phyloP scores from a whole-genome alignment of 2,888 invertebrate genomes.

The Azorinus chamasolen region DNA sequence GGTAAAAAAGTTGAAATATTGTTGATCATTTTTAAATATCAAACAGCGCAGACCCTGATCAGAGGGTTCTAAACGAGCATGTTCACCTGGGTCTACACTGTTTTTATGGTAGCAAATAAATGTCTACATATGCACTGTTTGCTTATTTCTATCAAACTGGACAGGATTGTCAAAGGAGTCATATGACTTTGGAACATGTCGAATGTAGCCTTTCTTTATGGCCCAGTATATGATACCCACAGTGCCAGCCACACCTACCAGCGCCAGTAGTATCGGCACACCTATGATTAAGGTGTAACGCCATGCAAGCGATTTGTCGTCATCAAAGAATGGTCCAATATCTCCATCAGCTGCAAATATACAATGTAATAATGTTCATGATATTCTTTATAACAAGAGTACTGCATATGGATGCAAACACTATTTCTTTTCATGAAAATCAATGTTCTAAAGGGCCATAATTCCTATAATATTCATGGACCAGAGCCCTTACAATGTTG shows the following conservation, averaged over 20 bases:
- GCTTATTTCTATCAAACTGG: slow-evolving; percentile 26
- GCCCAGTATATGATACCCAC: slow-evolving; percentile 55
- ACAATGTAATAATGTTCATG: too few species aligned
- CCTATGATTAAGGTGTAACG: slow-evolving; percentile 57
- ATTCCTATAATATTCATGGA: too few species aligned
- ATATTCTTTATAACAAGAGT: too few species aligned
- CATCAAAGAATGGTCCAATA: slow-evolving; percentile 35
- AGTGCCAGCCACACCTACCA: slow-evolving; percentile 46
- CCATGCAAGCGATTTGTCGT: slow-evolving; percentile 26
- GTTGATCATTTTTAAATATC: too few species aligned
- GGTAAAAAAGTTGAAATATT: too few species aligned
- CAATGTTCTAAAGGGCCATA: too few species aligned
- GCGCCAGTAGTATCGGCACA: slow-evolving; percentile 48
- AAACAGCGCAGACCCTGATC: too few species aligned
- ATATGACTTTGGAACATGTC: slow-evolving; percentile 58
- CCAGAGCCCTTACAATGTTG: too few species aligned
- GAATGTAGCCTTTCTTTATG: slow-evolving; percentile 60
- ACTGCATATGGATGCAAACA: too few species aligned
- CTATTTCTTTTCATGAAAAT: too few species aligned
- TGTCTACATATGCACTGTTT: slow-evolving; percentile 40
- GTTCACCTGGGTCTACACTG: too few species aligned
- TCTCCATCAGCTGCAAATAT: slow-evolving; percentile 33
- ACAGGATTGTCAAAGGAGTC: slow-evolving; percentile 55
- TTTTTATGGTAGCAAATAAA: background rate
- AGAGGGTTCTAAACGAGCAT: too few species aligned